Evolutionary conservation across 2,797 vertebrate genomes (phyloP).

Genomic region (Oophaga sylvatica): DNA sequence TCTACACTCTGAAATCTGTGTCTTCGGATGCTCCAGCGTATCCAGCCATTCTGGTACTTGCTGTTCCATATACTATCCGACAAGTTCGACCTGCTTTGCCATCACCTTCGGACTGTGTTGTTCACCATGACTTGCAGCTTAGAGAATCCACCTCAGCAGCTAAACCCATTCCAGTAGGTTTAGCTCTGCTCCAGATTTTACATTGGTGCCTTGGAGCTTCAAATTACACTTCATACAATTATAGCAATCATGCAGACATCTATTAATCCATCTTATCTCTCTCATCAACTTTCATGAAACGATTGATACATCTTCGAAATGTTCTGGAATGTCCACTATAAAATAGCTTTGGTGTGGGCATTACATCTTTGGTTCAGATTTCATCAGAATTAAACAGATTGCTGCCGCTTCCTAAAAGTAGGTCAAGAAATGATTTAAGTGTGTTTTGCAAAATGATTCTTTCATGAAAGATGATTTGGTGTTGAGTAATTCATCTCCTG

Average conservation of each 20-base stretch:
- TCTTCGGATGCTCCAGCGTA: too few species aligned
- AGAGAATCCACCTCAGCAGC: too few species aligned
- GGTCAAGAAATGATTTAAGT: slow-evolving; percentile 48
- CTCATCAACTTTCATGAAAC: neutral
- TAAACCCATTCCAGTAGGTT: neutral
- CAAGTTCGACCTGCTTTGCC: too few species aligned
- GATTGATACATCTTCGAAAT: neutral
- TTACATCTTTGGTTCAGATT: neutral
- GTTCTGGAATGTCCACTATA: neutral
- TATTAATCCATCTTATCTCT: neutral
- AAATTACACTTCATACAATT: neutral
- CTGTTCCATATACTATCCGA: too few species aligned
- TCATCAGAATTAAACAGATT: slow-evolving; percentile 16
- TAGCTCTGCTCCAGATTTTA: neutral
- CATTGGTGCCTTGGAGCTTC: neutral
- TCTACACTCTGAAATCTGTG: too few species aligned
- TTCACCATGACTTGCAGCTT: too few species aligned
- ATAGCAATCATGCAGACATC: neutral
- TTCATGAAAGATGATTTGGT: slow-evolving; percentile 52
- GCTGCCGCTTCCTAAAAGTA: slow-evolving; percentile 27
- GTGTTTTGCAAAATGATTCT: slow-evolving; percentile 41
- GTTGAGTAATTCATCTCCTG: slow-evolving; percentile 24
- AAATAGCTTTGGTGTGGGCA: neutral
- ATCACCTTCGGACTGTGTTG: too few species aligned
- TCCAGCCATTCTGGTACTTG: too few species aligned